phyloP scores from a whole-genome alignment of 2,797 vertebrate genomes.

The Podargus strigoides region DNA sequence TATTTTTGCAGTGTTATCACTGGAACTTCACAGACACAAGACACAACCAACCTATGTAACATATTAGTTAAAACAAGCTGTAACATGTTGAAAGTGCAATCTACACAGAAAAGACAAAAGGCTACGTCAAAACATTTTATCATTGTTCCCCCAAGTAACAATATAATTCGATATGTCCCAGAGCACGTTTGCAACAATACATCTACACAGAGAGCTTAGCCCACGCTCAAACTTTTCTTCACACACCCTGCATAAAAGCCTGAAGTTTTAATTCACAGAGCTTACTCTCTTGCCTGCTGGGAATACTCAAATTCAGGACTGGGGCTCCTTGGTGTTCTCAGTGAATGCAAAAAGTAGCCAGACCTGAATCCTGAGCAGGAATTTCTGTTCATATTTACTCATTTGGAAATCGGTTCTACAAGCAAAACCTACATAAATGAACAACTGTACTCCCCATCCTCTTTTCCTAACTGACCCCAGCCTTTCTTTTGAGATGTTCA shows the following conservation, averaged over 20 bases:
- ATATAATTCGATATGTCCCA: slow-evolving; percentile 4
- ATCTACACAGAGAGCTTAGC: not conserved
- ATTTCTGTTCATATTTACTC: not conserved
- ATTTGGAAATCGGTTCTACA: slow-evolving; percentile 15
- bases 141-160: not conserved
- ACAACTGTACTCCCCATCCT: not conserved
- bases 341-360: slow-evolving; percentile 10
- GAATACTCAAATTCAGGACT: not conserved
- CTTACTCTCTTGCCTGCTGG: slow-evolving; percentile 13
- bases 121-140: slow-evolving; percentile 18
- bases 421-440: not conserved
- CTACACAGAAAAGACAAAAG: slow-evolving; percentile 34
- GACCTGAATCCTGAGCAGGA: slow-evolving; percentile 32
- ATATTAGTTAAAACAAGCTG: not conserved
- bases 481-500: not conserved
- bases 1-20: not conserved
- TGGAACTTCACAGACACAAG: slow-evolving; percentile 1
- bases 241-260: slow-evolving; percentile 17
- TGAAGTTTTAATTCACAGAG: not conserved
- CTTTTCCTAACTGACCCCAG: not conserved
- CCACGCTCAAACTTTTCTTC: slow-evolving; percentile 28
- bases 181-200: slow-evolving; percentile 42
- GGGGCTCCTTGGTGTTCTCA: not conserved
- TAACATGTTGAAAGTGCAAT: slow-evolving; percentile 18
- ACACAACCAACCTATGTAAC: not conserved